A percentile compares a stretch with the other conserved stretches of the same genome.
Evolutionary conservation across 2,797 vertebrate genomes (phyloP).

Genomic region (Naso thynnoides): DNA sequence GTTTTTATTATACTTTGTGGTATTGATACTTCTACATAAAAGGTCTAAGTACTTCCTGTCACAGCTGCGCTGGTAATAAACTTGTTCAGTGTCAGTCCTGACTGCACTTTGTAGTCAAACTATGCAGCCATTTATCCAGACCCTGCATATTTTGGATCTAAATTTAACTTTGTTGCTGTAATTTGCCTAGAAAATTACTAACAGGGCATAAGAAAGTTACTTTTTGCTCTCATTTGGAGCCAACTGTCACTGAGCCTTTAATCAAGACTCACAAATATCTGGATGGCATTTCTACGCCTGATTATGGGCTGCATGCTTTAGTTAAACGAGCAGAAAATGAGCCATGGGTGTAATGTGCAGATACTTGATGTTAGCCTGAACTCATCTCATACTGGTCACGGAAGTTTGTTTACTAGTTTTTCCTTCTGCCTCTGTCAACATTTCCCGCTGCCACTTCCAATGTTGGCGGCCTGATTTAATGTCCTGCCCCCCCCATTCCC

Average conservation of each 20-base stretch:
- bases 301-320: neutral
- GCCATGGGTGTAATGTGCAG: neutral
- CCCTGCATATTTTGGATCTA: neutral
- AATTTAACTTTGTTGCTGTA: neutral
- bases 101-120: neutral
- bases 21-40: neutral
- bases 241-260: neutral
- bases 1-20: neutral
- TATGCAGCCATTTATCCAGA: neutral
- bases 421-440: constrained; percentile 17
- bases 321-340: neutral
- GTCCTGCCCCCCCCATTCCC: too few species aligned
- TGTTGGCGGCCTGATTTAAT: constrained; percentile 62
- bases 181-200: neutral
- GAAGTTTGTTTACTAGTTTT: constrained; percentile 5
- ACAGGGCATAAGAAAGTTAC: neutral
- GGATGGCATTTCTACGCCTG: neutral
- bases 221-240: neutral
- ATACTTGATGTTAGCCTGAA: neutral
- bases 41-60: neutral
- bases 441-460: constrained; percentile 23
- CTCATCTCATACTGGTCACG: neutral
- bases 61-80: too few species aligned
- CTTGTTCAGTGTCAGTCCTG: neutral
- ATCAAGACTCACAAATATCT: neutral